These are phyloP conservation scores for Embidobia sp. DNA, from an alignment of 2,888 invertebrate species.

Conservation along the genomic window DNA sequence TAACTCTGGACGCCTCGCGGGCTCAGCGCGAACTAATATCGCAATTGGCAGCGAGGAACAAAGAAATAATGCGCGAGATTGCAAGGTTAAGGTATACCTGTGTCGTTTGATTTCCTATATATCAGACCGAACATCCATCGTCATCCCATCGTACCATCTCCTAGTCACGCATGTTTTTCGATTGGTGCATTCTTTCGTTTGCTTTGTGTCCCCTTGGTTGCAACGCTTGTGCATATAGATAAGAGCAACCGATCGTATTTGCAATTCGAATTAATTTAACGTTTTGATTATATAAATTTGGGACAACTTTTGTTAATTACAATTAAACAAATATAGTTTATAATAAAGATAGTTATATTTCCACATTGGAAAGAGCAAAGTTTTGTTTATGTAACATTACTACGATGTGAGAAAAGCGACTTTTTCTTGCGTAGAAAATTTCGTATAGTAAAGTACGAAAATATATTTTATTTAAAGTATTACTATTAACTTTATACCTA, in stretches of 20 bases:
- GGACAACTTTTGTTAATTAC: no score
- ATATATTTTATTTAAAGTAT: no score
- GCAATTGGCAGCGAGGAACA: slow-evolving; percentile 96
- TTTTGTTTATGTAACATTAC: no score
- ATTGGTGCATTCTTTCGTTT: slow-evolving; percentile 70
- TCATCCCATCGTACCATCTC: slow-evolving; percentile 80
- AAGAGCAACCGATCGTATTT: slow-evolving; percentile 7
- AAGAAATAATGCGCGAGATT: slow-evolving; percentile 98
- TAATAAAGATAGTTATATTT: no score
- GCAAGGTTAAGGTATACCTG: slow-evolving; percentile 89
- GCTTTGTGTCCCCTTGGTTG: slow-evolving; percentile 77
- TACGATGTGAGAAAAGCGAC: no score
- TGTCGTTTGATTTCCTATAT: slow-evolving; percentile 80
- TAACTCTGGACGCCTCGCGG: slow-evolving; percentile 91
- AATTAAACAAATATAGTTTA: no score
- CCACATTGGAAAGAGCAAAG: no score
- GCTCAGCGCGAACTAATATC: slow-evolving; percentile 95
- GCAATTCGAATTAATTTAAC: background rate
- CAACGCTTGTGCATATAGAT: slow-evolving; percentile 61
- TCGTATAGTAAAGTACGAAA: no score
- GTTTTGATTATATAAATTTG: no score
- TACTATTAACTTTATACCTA: no score
- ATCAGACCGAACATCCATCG: slow-evolving; percentile 78
- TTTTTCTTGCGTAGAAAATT: no score
- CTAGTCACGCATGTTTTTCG: slow-evolving; percentile 79